Conservation (phyloP, 2,797 vertebrate genomes). For the Brachymystax lenok region DNA sequence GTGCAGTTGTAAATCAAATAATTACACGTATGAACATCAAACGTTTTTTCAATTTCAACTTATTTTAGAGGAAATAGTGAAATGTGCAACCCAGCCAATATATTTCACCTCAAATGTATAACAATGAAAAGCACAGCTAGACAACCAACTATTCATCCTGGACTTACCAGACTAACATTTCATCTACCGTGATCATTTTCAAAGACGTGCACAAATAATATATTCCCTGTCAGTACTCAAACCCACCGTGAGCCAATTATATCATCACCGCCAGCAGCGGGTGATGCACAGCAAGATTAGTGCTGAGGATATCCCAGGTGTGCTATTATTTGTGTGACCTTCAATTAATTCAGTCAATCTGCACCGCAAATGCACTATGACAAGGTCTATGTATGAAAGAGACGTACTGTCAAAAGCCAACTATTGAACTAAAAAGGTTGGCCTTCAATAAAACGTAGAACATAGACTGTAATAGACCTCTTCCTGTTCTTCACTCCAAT, state of each 20-base stretch:
- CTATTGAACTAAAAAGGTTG: background rate
- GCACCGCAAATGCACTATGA: background rate
- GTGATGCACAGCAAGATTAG: background rate
- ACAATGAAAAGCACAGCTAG: background rate
- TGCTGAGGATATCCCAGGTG: background rate
- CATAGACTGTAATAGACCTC: background rate
- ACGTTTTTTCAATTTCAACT: no score
- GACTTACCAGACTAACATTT: background rate
- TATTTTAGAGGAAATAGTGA: no score
- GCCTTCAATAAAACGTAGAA: background rate
- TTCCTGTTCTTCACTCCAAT: background rate
- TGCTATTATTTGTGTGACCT: background rate
- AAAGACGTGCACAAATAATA: background rate
- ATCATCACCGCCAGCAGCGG: conserved; percentile 15
- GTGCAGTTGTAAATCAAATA: no score
- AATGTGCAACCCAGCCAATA: no score
- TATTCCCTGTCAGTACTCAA: background rate
- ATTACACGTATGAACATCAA: no score
- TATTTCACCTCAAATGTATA: background rate
- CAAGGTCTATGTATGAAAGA: background rate
- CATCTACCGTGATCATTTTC: background rate
- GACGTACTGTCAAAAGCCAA: background rate
- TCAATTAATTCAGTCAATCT: background rate
- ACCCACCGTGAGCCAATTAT: background rate
- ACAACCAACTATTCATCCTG: background rate